Conservation (phyloP, 2,888 invertebrate species). For the Digitonthophagus gazella region DNA sequence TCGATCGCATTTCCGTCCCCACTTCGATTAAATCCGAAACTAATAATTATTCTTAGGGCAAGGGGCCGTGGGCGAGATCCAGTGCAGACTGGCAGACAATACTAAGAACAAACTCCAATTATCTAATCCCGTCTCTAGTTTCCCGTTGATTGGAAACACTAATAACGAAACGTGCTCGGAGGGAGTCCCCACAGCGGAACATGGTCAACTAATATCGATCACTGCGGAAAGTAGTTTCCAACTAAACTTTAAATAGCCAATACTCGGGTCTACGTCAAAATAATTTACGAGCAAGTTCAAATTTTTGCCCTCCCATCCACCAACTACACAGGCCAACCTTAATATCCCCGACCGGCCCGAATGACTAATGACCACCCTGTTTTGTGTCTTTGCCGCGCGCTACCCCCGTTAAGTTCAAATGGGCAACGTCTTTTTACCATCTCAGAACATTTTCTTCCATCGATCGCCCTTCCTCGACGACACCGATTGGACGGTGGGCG, state of each 20-base stretch:
- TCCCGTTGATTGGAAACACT: conserved; percentile 20
- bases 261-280: conserved; percentile 49
- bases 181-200: conserved; percentile 21
- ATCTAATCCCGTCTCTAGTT: conserved; percentile 17
- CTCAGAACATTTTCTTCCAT: conserved; percentile 54
- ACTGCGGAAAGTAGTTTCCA: conserved; percentile 43
- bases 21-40: no score
- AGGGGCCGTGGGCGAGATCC: neutral
- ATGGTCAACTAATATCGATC: conserved; percentile 40
- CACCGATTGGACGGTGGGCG: conserved; percentile 50
- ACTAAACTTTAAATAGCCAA: conserved; percentile 43
- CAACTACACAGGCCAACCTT: conserved; percentile 47
- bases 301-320: conserved; percentile 47
- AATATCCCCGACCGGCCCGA: conserved; percentile 49
- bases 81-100: neutral
- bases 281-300: conserved; percentile 51
- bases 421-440: conserved; percentile 53
- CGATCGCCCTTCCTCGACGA: conserved; percentile 41
- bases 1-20: no score
- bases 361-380: conserved; percentile 52
- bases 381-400: conserved; percentile 36
- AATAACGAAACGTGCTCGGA: conserved; percentile 12
- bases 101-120: conserved; percentile 10
- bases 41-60: neutral
- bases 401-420: conserved; percentile 43